A percentile compares a stretch with the other conserved stretches of the same genome.
Conservation (phyloP, 2,888 invertebrate genomes). For the Hemicrepidius hirtus region DNA sequence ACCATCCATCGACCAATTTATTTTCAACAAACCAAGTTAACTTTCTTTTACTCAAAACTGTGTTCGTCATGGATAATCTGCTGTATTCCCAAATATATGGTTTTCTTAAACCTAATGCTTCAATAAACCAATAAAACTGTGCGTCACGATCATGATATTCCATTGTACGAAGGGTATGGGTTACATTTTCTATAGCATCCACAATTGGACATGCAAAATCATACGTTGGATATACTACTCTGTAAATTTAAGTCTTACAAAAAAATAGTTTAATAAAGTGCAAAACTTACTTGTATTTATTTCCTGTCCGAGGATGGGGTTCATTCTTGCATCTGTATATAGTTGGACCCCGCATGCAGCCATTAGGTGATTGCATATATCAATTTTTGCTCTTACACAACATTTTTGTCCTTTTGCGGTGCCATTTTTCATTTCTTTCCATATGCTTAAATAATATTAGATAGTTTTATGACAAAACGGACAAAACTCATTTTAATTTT, state of each 20-base stretch:
- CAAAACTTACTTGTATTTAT: constrained; percentile 90
- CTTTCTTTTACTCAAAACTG: constrained; percentile 97
- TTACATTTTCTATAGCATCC: constrained; percentile 97
- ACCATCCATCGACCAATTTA: constrained; percentile 97
- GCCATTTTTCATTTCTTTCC: constrained; percentile 97
- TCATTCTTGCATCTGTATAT: constrained; percentile 99
- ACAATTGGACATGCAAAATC: constrained; percentile 99
- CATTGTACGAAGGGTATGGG: constrained; percentile 97
- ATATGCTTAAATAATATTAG: constrained; percentile 76
- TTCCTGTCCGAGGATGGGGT: constrained; percentile 93
- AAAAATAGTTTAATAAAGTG: no score
- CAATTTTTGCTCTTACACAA: constrained; percentile 97
- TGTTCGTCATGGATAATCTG: constrained; percentile 97
- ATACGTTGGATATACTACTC: constrained; percentile 99
- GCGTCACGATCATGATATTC: constrained; percentile 99
- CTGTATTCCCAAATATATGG: constrained; percentile 98
- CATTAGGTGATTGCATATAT: constrained; percentile 97
- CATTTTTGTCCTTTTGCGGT: constrained; percentile 87
- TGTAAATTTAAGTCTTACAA: constrained; percentile 66
- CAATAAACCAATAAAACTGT: constrained; percentile 98
- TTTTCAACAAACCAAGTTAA: constrained; percentile 98
- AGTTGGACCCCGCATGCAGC: constrained; percentile 98
- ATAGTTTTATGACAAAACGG: background rate
- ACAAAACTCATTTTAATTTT: no score
- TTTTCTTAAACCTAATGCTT: constrained; percentile 88